Evolutionary conservation across 92 coral and sea anemone genomes (phyloP).

Genomic region (Muricea muricata): DNA sequence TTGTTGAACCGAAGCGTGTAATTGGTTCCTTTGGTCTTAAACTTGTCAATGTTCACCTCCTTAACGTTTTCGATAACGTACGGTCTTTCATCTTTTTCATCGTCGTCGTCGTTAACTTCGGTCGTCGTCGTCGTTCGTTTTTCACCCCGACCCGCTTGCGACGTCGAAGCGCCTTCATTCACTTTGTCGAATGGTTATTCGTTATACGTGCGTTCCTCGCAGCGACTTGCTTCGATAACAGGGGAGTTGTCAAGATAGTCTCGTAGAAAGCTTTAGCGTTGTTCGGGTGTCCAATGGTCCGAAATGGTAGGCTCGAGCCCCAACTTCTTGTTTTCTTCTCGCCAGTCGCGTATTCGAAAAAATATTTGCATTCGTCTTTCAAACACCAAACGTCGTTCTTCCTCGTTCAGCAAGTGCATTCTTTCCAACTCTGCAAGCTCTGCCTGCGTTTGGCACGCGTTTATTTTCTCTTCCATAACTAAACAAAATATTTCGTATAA

Average conservation of each 20-base stretch:
- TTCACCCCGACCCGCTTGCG: neutral
- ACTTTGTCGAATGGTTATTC: neutral
- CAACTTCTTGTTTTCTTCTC: neutral
- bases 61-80: neutral
- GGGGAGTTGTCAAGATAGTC: no score
- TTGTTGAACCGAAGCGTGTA: constrained; percentile 13
- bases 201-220: neutral
- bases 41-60: neutral
- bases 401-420: neutral
- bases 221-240: no score
- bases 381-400: neutral
- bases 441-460: neutral
- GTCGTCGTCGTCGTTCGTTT: neutral
- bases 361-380: neutral
- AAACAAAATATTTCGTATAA: no score
- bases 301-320: neutral
- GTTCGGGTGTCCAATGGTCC: neutral
- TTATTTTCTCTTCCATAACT: no score
- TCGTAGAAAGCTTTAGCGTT: neutral
- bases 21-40: constrained; percentile 31
- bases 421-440: neutral
- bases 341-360: neutral
- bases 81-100: neutral
- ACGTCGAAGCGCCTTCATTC: neutral
- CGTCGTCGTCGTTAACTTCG: neutral